Conservation (phyloP, 2,113 vertebrate genomes). For the Clarias macrocephalus region DNA sequence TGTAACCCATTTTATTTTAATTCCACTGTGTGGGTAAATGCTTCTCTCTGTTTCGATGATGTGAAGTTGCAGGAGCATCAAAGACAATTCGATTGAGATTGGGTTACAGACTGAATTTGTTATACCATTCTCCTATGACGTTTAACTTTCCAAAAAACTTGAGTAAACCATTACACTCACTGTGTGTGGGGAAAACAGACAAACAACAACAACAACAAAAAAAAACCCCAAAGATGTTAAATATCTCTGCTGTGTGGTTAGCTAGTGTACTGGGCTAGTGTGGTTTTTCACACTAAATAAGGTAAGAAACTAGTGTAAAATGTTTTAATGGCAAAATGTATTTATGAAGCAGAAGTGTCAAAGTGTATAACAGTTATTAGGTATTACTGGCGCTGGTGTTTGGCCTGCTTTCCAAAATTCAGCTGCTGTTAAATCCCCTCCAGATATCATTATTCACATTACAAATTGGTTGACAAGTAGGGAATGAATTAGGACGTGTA, state of each 20-base stretch:
- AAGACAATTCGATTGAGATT: background rate
- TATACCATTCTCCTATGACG: background rate
- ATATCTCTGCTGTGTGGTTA: background rate
- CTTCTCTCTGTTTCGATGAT: background rate
- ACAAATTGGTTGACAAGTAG: background rate
- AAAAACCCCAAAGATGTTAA: background rate
- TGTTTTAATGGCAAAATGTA: background rate
- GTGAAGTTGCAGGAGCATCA: background rate
- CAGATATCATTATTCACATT: background rate
- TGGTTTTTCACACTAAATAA: background rate
- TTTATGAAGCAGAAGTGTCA: slow-evolving; percentile 1
- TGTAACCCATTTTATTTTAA: background rate
- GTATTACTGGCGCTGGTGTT: background rate
- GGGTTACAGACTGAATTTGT: background rate
- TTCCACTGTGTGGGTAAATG: background rate
- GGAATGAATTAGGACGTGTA: background rate
- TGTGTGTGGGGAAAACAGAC: background rate
- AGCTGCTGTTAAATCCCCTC: background rate
- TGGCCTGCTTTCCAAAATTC: background rate
- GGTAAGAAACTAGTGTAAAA: background rate
- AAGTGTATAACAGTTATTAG: background rate
- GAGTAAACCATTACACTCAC: background rate
- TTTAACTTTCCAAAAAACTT: background rate
- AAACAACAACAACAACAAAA: too few species aligned
- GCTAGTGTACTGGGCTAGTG: background rate